Evolutionary conservation across 2,113 vertebrate genomes (phyloP).

Genomic region (Triplophysa dalaica): DNA sequence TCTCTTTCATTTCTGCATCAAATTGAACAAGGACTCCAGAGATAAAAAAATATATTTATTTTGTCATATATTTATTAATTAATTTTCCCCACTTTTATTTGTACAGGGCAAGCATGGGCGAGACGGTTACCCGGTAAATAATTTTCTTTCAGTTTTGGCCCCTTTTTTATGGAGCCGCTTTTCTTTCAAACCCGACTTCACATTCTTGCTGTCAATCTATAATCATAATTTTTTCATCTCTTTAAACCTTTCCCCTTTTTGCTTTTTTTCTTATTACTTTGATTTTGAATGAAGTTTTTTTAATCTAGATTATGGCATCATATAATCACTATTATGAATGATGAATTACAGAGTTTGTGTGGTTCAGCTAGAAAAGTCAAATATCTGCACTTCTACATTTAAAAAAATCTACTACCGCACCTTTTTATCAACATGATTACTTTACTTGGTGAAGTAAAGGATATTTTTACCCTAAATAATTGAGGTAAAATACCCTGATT

Average conservation of each 20-base stretch:
- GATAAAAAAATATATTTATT: not conserved
- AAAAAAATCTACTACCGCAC: not conserved
- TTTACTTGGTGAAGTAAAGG: not conserved
- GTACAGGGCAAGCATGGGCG: constrained; percentile 94
- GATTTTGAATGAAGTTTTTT: not conserved
- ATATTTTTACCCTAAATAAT: not conserved
- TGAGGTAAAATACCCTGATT: not conserved
- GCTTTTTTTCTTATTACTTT: not conserved
- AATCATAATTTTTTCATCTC: not conserved
- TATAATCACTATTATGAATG: too few relatives aligned
- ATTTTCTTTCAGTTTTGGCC: not conserved
- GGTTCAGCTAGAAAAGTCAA: not conserved
- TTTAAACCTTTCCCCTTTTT: not conserved
- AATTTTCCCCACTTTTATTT: constrained; percentile 72
- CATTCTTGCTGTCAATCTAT: not conserved
- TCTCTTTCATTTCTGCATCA: not conserved
- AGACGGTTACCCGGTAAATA: constrained; percentile 97
- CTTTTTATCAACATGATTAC: not conserved
- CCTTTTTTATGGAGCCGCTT: not conserved
- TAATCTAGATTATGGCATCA: not conserved
- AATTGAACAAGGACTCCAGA: not conserved
- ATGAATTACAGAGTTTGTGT: not conserved
- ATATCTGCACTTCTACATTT: not conserved
- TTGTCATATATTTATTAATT: constrained; percentile 29
- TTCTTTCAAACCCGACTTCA: not conserved